Percentiles rank a stretch among this genome's conserved stretches.
These are phyloP conservation scores for Psylliodes chrysocephalus DNA, from an alignment of 2,888 invertebrate species.

Conservation along the genomic window DNA sequence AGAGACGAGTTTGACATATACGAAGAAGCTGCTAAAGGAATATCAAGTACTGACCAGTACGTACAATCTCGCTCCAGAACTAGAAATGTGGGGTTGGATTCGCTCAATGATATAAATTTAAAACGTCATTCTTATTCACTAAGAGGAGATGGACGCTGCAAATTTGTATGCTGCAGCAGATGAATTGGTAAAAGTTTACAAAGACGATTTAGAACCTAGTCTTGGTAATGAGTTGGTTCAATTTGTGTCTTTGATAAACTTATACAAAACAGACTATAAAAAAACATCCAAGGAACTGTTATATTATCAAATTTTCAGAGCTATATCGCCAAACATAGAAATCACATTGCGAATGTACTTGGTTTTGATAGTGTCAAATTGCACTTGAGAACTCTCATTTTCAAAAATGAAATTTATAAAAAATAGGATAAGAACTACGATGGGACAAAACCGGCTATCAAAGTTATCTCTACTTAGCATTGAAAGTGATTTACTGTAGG, in stretches of 20 bases:
- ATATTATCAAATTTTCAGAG: not conserved
- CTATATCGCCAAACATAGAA: too few relatives aligned
- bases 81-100: not conserved
- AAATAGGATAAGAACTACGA: constrained; percentile 16
- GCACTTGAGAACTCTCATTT: constrained; percentile 15
- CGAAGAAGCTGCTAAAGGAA: not conserved
- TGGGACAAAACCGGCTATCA: not conserved
- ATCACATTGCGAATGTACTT: not conserved
- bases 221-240: too few relatives aligned
- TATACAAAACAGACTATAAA: not conserved
- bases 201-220: too few relatives aligned
- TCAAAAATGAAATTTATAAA: constrained; percentile 13
- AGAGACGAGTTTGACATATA: constrained; percentile 13
- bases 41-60: constrained; percentile 2
- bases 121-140: not conserved
- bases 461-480: too few relatives aligned
- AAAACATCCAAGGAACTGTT: constrained; percentile 1
- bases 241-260: too few relatives aligned
- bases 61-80: constrained; percentile 12
- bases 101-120: constrained; percentile 1
- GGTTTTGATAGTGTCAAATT: constrained; percentile 8
- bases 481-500: too few relatives aligned
- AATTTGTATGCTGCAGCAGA: constrained; percentile 1
- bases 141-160: constrained; percentile 4
- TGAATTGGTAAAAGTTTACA: too few relatives aligned